Evolutionary conservation across 2,113 vertebrate species (phyloP), one percentile per base, ranked within the genome.

Genomic region (Brachyistius frenatus): DNA sequence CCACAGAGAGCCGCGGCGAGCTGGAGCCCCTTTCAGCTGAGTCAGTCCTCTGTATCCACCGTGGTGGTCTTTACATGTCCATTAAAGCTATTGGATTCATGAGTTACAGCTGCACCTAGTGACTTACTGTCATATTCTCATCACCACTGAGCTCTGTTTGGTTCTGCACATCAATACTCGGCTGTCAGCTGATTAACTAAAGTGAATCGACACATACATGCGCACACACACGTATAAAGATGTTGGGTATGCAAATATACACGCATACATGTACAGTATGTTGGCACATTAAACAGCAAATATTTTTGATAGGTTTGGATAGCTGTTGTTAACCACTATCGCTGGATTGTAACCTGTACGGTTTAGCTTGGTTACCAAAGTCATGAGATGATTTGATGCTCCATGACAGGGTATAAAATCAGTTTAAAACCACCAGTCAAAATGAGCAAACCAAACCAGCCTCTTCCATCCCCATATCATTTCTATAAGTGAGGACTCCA

Each of bases 61-160:
- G 70, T 1, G 36, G 72, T 57, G 79, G 84, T 88, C 86, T 91
- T 91, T 81, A 89, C 88, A 82, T 82, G 80, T 82, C 86, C 91
- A 92, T 92, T 89, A 88, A 79, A 85, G 62, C 83, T 91, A 93
- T 88, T 89, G 84, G 81, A 87, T 50, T 47, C 66, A 54, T 82
- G 89, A 91, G 83, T 88, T 91, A 92, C 47, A 76, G 81, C 78
- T 36, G 68, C 64, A 47, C 16, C 63, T 47, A 87, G 65, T 84
- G 90, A 91, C 87, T 86, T 86, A 72, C 84, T 88, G 86, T 89
- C 91, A 91, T 91, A 92, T 91, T 87, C 83, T 46, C 60, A 60
- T 92, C 89, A 90, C 91, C 90, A 80, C 74, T 37, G 54, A 73
- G 80, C 80, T 78, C 58, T 49, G 62, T 78, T 58, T 55, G 50